Conservation (phyloP, 2,113 vertebrate genomes). For the Silurus asotus region DNA sequence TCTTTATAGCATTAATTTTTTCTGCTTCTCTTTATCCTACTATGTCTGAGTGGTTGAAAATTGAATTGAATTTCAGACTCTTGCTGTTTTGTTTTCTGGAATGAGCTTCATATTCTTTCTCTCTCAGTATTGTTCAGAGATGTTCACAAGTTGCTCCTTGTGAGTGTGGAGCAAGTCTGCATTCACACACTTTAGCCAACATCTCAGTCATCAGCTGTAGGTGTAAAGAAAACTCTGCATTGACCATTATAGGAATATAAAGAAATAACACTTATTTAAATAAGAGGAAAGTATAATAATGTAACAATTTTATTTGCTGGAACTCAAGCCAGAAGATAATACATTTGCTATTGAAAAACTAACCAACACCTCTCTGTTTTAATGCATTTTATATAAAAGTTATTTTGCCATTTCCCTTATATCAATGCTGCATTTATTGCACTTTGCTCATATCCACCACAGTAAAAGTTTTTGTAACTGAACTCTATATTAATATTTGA, state of each 20-base stretch:
- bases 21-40: neutral
- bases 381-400: neutral
- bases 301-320: neutral
- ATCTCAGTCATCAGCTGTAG: neutral
- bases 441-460: slow-evolving; percentile 5
- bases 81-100: neutral
- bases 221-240: neutral
- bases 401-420: neutral
- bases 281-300: neutral
- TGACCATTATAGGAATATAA: neutral
- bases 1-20: neutral
- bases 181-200: neutral
- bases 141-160: neutral
- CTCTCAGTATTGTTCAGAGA: neutral
- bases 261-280: neutral
- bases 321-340: neutral
- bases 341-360: neutral
- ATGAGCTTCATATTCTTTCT: neutral
- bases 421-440: neutral
- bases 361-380: neutral
- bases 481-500: neutral
- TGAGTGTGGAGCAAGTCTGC: neutral
- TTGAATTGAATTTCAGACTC: neutral
- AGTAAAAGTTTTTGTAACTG: neutral
- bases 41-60: neutral